These are phyloP conservation scores for Barbus barbus DNA, from an alignment of 2,113 vertebrate species.

Conservation along the genomic window DNA sequence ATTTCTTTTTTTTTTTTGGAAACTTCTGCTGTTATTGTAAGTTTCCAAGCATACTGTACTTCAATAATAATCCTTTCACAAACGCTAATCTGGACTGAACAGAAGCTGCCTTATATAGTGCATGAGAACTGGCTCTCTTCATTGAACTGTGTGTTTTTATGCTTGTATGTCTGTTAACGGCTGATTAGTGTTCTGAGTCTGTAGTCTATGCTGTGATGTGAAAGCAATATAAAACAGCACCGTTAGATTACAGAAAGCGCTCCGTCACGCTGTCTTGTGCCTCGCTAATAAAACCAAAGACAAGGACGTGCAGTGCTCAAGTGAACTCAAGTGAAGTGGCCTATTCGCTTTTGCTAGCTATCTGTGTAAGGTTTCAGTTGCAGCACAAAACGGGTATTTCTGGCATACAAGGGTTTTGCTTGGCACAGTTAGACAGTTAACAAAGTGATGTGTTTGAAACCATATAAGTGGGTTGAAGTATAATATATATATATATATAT, in stretches of 20 bases:
- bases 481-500: too few species aligned
- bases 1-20: background rate
- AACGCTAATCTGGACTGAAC: conserved; percentile 2
- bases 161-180: conserved; percentile 18
- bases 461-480: background rate
- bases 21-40: background rate
- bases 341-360: background rate
- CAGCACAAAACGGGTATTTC: conserved; percentile 12
- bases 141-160: background rate
- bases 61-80: background rate
- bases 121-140: background rate
- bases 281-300: background rate
- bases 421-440: too few species aligned
- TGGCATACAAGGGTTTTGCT: background rate
- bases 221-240: conserved; percentile 33
- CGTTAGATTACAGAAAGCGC: background rate
- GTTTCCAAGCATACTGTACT: background rate
- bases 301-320: background rate
- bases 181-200: conserved; percentile 29
- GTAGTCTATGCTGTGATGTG: conserved; percentile 6
- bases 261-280: background rate
- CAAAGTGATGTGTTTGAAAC: conserved; percentile 26
- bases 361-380: conserved; percentile 24
- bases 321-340: background rate
- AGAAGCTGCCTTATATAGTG: background rate